These are phyloP conservation scores for Hecatera dysodea DNA, from an alignment of 2,888 invertebrate genomes.

Conservation along the genomic window DNA sequence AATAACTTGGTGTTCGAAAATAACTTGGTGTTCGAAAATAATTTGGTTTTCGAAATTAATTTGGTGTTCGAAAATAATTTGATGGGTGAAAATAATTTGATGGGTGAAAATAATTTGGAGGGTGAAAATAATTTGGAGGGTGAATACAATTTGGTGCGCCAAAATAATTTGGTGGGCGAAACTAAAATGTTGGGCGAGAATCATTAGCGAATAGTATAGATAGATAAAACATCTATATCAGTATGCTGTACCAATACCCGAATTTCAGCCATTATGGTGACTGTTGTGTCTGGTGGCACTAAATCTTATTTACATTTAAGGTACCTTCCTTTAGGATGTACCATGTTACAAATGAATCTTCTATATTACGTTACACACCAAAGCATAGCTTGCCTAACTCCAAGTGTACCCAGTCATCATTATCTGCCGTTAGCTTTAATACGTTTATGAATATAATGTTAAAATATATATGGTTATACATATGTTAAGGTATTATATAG, in stretches of 20 bases:
- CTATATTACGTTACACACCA: slow-evolving; percentile 10
- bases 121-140: too few species aligned
- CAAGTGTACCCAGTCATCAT: slow-evolving; percentile 51
- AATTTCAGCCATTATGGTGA: neutral
- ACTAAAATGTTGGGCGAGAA: too few species aligned
- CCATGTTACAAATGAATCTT: too few species aligned
- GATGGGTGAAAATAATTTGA: too few species aligned
- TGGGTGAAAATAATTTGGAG: neutral
- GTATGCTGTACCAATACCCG: neutral
- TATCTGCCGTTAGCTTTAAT: slow-evolving; percentile 55
- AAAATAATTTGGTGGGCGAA: too few species aligned
- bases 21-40: too few species aligned
- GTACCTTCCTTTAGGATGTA: neutral
- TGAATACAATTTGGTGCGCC: too few species aligned
- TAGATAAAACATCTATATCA: too few species aligned
- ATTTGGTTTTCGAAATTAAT: neutral
- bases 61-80: neutral
- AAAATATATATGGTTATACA: slow-evolving; percentile 33
- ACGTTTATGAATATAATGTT: slow-evolving; percentile 49
- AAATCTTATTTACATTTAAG: neutral
- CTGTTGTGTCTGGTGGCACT: too few species aligned
- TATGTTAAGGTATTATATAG: slow-evolving; percentile 9
- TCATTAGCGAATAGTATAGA: too few species aligned
- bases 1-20: too few species aligned
- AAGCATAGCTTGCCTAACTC: slow-evolving; percentile 12